These are phyloP conservation scores for Platalea minor DNA, from an alignment of 2,797 vertebrate genomes.

Conservation along the genomic window DNA sequence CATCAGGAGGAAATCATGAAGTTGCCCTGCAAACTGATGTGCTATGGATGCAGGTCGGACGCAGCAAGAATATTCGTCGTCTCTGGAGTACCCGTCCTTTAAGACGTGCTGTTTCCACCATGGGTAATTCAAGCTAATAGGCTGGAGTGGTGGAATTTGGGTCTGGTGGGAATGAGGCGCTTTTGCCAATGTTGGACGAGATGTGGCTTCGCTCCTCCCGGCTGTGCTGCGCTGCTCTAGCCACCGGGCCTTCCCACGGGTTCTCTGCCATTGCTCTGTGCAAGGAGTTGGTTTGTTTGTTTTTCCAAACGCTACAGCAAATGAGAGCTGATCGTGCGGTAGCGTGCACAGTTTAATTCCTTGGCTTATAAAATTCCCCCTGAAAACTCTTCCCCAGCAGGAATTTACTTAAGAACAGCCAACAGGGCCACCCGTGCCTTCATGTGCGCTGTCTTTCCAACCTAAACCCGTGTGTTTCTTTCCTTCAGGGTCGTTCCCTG, in stretches of 20 bases:
- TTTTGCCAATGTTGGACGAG: neutral
- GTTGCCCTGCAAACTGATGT: neutral
- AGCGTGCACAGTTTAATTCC: neutral
- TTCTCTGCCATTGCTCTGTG: neutral
- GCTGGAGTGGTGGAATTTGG: neutral
- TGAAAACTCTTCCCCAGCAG: neutral
- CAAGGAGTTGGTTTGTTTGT: neutral
- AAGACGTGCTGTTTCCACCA: neutral
- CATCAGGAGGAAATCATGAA: neutral
- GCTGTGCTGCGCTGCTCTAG: neutral
- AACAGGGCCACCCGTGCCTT: neutral
- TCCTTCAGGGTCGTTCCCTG: neutral
- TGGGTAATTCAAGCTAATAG: too few relatives aligned
- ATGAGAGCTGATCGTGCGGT: neutral
- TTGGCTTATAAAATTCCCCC: neutral
- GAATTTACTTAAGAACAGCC: neutral
- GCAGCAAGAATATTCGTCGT: neutral
- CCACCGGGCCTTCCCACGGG: neutral
- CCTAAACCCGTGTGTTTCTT: neutral
- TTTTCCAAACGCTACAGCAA: neutral
- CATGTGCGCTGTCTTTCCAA: fast-evolving
- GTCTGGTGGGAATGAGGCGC: neutral
- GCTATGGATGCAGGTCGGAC: neutral
- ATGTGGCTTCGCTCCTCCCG: neutral
- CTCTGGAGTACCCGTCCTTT: neutral